These are phyloP conservation scores for Sclerodermus sp. DNA, from an alignment of 2,888 invertebrate species.

Conservation along the genomic window DNA sequence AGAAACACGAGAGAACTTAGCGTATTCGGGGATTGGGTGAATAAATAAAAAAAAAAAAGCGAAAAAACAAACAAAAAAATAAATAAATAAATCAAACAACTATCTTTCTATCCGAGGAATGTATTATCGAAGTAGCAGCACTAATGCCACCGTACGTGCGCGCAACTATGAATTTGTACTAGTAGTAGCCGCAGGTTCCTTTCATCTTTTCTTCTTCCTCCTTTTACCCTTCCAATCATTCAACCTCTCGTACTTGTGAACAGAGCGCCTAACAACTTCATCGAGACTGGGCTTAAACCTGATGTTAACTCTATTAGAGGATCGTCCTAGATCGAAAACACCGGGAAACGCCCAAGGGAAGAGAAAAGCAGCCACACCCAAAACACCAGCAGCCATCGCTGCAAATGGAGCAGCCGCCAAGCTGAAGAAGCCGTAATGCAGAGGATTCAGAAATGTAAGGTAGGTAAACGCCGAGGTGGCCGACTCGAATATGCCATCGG, in stretches of 20 bases:
- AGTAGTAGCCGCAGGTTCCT: no score
- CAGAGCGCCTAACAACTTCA: slow-evolving; percentile 35
- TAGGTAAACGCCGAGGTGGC: slow-evolving; percentile 61
- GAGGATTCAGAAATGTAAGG: slow-evolving; percentile 63
- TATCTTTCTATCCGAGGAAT: no score
- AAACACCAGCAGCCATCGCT: slow-evolving; percentile 65
- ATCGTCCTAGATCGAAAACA: slow-evolving; percentile 46
- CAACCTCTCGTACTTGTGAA: slow-evolving; percentile 32
- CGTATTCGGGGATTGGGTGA: no score
- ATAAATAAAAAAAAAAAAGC: no score
- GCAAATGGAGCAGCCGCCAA: slow-evolving; percentile 67
- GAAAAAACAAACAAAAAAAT: no score
- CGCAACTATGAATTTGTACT: no score
- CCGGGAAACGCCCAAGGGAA: slow-evolving; percentile 68
- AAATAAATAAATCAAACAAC: no score
- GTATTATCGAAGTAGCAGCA: no score
- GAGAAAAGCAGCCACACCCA: slow-evolving; percentile 65
- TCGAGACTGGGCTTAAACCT: slow-evolving; percentile 35
- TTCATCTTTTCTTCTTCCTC: slow-evolving; percentile 45
- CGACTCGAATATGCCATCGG: slow-evolving; percentile 59
- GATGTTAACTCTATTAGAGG: slow-evolving; percentile 23
- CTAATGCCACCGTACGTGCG: no score
- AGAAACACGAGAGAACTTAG: no score
- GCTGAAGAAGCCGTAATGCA: slow-evolving; percentile 64
- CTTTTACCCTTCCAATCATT: slow-evolving; percentile 49